Evolutionary conservation across 2,888 invertebrate genomes (phyloP), one percentile per base, ranked within the genome.

Genomic region (Vandiemenella viatica): DNA sequence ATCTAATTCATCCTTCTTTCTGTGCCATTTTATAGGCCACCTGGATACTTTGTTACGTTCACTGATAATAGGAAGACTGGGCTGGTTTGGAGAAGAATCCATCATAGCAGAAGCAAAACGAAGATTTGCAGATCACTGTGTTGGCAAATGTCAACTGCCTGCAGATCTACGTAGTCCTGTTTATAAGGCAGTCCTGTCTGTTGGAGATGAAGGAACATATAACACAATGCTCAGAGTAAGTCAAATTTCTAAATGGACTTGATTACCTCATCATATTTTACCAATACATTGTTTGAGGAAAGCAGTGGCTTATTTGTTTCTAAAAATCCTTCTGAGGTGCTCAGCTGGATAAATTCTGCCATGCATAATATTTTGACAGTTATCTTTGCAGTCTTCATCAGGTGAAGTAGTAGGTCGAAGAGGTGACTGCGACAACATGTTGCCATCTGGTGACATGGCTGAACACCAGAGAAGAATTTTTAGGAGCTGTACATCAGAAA

Each of bases 111-210:
- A 91, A 65, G 91, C 92, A 0, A 79, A 78, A 60, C 72, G 63
- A 55, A 74, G 83, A 62, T 80, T 73, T 58, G 56, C 55, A 10
- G 72, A 71, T 51, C 91, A 91, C 65, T 64, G 75, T 1, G 67
- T 69, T 43, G 79, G 79, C 19, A 71, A 70, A 55, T 61, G 67
- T 42, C 62, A 69, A 17, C 71, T 91, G 55, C 78, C 84, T 20
- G 92, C 92, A n/a, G 95, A 92, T 72, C 70, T 91, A 57, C 78
- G 91, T 53, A 78, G 79, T 58, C 79, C 86, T 52, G 91, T 91
- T 58, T 95, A 93, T 70, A 80, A 82, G 62, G 87, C 89, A 4
- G 86, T 85, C 42, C 70, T 91, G 49, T 73, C 75, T 44, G 80
- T 80, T 16, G 85, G 79, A 3, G 75, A 84, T 62, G 76, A 76